Base-by-base conservation (phyloP, 1,140 invertebrate genomes). In the Macrocentrus cingulum region DNA sequence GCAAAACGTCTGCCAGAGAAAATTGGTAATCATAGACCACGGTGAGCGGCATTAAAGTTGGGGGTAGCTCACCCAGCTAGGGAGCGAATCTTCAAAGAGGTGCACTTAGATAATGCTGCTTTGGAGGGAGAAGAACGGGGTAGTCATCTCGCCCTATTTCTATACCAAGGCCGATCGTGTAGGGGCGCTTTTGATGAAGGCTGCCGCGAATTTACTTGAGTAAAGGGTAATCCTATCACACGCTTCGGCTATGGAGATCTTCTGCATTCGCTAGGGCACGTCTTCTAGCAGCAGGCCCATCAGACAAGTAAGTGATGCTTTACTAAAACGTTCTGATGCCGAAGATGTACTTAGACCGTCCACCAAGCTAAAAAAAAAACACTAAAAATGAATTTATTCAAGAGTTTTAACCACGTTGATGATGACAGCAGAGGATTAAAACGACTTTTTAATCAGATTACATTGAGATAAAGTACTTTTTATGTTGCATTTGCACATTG, bases 171-270 rank as follows among this genome's bases (percentile, higher is more conserved):
- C 48, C 39, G 42, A 20, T 51, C 44, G 45, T 23, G 74, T 71
- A 67, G 71, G 70, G 67, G 72, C n/a, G n/a, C 77, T 77, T 79
- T 79, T 79, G 78, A 79, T 79, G 78, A 78, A 79, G 76, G 68
- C 66, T 76, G 56, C 48, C 54, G 69, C 70, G 74, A 79, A 76
- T 79, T 79, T 71, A 67, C 74, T 77, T 77, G 73, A 79, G 78
- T 79, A 77, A 79, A 79, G 78, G 77, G 78, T 79, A 80, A 80
- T 79, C 78, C 78, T 78, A 79, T 80, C 78, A 79, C 65, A 78
- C 71, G 75, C 73, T 70, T 63, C 57, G 70, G 67, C 69, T 76
- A 79, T 72, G 36, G 72, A 75, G 75, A 80, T 78, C 75, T 77
- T 75, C 68, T 63, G 63, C 52, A 63, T 64, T 64, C 65, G 65